Percentiles rank a stretch among this genome's conserved stretches.
Evolutionary conservation across 2,797 vertebrate genomes (phyloP).

Genomic region (Novumbra hubbsi): DNA sequence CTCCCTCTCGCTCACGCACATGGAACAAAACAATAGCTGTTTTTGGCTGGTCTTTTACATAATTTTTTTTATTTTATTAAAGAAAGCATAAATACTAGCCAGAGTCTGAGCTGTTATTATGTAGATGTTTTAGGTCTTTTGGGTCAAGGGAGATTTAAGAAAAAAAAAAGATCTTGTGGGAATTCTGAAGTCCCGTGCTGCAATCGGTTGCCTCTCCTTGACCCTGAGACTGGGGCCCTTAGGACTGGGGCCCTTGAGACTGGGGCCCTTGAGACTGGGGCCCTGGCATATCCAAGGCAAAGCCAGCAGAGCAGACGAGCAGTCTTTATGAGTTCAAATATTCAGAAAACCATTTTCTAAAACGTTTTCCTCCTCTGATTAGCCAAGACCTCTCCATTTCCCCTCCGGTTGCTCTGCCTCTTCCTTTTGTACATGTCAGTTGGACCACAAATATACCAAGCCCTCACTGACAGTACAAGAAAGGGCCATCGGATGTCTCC

Average conservation of each 20-base stretch:
- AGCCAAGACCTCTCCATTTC: neutral
- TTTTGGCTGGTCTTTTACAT: neutral
- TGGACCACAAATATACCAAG: conserved; percentile 40
- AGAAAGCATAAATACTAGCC: conserved; percentile 9
- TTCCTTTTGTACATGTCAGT: conserved; percentile 9
- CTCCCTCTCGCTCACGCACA: neutral
- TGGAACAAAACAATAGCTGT: neutral
- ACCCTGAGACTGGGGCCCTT: neutral
- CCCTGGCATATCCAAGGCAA: neutral
- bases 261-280: no score
- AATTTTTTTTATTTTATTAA: neutral
- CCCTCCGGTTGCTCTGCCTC: neutral
- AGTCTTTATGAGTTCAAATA: neutral
- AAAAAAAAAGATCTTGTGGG: neutral
- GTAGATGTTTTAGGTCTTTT: conserved; percentile 21
- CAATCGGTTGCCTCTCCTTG: neutral
- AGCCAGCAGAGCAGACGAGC: neutral
- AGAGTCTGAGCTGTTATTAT: conserved; percentile 2
- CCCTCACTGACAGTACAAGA: conserved; percentile 55
- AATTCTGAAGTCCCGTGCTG: neutral
- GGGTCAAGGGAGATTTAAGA: conserved; percentile 16
- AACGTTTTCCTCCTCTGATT: neutral
- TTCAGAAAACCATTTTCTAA: neutral
- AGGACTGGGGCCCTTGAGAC: no score
- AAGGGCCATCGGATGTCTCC: conserved; percentile 46